Percentiles rank a stretch among this genome's conserved stretches.
Evolutionary conservation across 1,140 invertebrate genomes (phyloP).

Genomic region (Bombus sibiricus): DNA sequence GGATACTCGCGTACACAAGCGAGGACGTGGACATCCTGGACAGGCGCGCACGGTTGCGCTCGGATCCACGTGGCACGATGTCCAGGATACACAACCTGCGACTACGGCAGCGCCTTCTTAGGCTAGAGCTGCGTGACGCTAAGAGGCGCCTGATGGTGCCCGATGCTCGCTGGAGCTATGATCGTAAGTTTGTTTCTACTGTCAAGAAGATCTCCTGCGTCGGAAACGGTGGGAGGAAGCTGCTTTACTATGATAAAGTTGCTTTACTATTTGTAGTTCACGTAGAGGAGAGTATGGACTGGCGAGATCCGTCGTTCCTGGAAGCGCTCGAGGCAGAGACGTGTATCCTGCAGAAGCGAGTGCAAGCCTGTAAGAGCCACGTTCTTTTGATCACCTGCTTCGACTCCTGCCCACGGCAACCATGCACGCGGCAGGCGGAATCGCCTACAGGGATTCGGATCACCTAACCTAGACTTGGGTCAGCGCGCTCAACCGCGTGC

Average conservation of each 20-base stretch:
- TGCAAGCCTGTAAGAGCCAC: constrained; percentile 84
- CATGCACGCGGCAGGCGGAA: constrained; percentile 49
- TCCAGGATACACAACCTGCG: constrained; percentile 83
- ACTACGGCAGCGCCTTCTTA: constrained; percentile 83
- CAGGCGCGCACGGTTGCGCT: constrained; percentile 79
- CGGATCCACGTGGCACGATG: constrained; percentile 80
- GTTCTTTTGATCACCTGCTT: constrained; percentile 84
- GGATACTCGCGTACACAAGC: constrained; percentile 82
- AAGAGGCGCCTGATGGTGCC: constrained; percentile 83
- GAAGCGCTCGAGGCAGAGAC: constrained; percentile 84
- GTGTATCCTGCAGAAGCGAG: constrained; percentile 83
- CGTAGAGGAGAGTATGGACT: constrained; percentile 84
- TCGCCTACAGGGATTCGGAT: constrained; percentile 67
- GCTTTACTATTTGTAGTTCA: constrained; percentile 78
- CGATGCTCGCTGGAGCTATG: constrained; percentile 84
- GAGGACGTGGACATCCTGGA: constrained; percentile 84
- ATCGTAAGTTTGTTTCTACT: constrained; percentile 81
- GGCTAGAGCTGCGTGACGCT: constrained; percentile 82
- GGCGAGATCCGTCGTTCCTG: constrained; percentile 82
- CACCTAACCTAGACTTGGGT: constrained; percentile 76
- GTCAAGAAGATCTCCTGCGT: not conserved
- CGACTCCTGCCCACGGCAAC: constrained; percentile 77
- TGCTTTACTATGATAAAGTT: not conserved
- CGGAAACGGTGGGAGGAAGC: rapidly evolving
- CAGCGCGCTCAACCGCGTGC: constrained; percentile 74